A percentile compares a stretch with the other conserved stretches of the same genome.
phyloP scores from a whole-genome alignment of 2,888 invertebrate genomes.

The Troilus luridus region DNA sequence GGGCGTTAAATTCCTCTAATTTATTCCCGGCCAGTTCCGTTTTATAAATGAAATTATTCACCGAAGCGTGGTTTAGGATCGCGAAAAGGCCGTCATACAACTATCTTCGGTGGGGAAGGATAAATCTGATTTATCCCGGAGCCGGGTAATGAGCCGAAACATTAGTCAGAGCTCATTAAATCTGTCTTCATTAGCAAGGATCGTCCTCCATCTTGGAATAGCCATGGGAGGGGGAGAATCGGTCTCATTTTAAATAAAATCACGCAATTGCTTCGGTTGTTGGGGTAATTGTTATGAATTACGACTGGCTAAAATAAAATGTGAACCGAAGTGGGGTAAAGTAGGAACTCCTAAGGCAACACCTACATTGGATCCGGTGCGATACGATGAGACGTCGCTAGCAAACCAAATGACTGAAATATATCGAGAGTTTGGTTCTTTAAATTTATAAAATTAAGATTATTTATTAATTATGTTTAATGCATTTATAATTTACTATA shows the following conservation, averaged over 20 bases:
- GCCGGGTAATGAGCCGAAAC: slow-evolving; percentile 37
- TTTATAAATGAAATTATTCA: slow-evolving; percentile 43
- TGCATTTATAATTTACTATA: too few relatives aligned
- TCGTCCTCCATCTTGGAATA: not conserved
- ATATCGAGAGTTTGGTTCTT: too few relatives aligned
- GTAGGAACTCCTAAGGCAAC: too few relatives aligned
- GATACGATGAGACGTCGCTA: too few relatives aligned
- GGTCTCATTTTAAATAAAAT: not conserved
- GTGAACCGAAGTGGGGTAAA: not conserved
- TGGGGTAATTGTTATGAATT: not conserved
- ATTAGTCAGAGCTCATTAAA: slow-evolving; percentile 51
- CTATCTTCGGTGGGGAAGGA: not conserved
- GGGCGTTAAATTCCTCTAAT: slow-evolving; percentile 42
- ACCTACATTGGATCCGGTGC: too few relatives aligned
- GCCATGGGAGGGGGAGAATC: too few relatives aligned
- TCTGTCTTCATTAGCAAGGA: slow-evolving; percentile 20
- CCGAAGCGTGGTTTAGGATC: not conserved
- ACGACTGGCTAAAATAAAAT: not conserved
- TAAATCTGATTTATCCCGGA: slow-evolving; percentile 39
- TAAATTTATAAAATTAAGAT: too few relatives aligned
- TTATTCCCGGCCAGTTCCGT: slow-evolving; percentile 35
- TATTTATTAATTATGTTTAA: too few relatives aligned
- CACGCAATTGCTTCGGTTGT: not conserved
- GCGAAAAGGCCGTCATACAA: not conserved
- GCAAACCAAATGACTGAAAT: too few relatives aligned